Percentiles rank a stretch among this genome's conserved stretches.
These are phyloP conservation scores for Plectropomus leopardus DNA, from an alignment of 2,113 vertebrate species.

Conservation along the genomic window DNA sequence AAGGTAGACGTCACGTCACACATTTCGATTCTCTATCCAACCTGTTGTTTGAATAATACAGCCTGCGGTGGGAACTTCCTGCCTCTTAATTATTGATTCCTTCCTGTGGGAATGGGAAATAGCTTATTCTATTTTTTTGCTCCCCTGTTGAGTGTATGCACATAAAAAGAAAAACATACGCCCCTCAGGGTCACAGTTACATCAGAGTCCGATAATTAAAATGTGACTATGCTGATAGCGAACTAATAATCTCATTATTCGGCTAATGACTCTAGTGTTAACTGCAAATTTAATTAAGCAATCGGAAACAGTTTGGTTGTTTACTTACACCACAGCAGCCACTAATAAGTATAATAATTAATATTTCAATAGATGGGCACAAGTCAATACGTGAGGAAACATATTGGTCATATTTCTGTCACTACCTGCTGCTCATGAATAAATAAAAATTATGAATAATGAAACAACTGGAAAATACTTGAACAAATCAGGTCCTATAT, in stretches of 20 bases:
- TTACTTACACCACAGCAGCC: slow-evolving; percentile 12
- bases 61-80: slow-evolving; percentile 53
- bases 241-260: slow-evolving; percentile 21
- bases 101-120: slow-evolving; percentile 53
- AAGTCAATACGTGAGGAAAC: slow-evolving; percentile 40
- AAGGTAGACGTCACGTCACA: slow-evolving; percentile 42
- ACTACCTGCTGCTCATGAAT: slow-evolving; percentile 46
- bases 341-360: slow-evolving; percentile 22
- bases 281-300: slow-evolving; percentile 19
- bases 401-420: slow-evolving; percentile 30
- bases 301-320: slow-evolving; percentile 25
- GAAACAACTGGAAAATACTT: slow-evolving; percentile 39
- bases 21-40: slow-evolving; percentile 48
- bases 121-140: slow-evolving; percentile 41
- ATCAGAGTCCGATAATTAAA: slow-evolving; percentile 41
- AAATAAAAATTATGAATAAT: slow-evolving; percentile 61
- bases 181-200: not conserved
- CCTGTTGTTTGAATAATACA: slow-evolving; percentile 57
- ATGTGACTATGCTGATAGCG: not conserved
- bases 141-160: slow-evolving; percentile 49
- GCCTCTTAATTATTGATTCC: slow-evolving; percentile 66
- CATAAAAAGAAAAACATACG: not conserved
- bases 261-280: slow-evolving; percentile 14
- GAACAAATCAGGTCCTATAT: slow-evolving; percentile 36
- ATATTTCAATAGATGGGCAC: slow-evolving; percentile 24